Evolutionary conservation across 2,888 invertebrate genomes (phyloP).

Genomic region (Embidobia sp.): DNA sequence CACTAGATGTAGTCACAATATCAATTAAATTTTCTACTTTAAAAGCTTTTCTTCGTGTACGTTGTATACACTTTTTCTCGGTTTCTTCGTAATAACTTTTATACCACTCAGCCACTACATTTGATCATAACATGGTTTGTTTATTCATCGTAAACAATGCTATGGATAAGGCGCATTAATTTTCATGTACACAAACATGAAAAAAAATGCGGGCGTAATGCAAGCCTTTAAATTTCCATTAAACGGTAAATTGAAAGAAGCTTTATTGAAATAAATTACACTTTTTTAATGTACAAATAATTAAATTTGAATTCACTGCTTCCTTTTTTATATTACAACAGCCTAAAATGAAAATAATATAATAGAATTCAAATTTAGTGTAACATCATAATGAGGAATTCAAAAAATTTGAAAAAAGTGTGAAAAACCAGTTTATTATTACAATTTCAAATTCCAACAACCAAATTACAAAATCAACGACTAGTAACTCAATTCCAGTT

Average conservation of each 20-base stretch:
- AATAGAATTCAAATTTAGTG: no score
- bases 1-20: no score
- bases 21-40: no score
- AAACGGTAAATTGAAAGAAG: no score
- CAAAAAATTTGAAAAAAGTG: no score
- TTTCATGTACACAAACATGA: slow-evolving; percentile 7
- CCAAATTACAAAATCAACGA: slow-evolving; percentile 9
- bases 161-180: background rate
- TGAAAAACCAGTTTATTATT: no score
- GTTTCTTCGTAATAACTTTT: slow-evolving; percentile 11
- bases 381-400: no score
- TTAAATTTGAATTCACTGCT: no score
- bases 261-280: no score
- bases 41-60: background rate
- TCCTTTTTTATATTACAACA: no score
- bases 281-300: no score
- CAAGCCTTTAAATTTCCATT: background rate
- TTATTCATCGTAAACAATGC: slow-evolving; percentile 8
- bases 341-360: no score
- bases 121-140: slow-evolving; percentile 12
- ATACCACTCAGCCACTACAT: background rate
- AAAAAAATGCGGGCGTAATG: background rate
- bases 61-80: slow-evolving; percentile 4
- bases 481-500: slow-evolving; percentile 14
- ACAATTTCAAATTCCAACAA: background rate